These are phyloP conservation scores for Onthophagus taurus DNA, from an alignment of 1,140 invertebrate genomes.

Conservation along the genomic window DNA sequence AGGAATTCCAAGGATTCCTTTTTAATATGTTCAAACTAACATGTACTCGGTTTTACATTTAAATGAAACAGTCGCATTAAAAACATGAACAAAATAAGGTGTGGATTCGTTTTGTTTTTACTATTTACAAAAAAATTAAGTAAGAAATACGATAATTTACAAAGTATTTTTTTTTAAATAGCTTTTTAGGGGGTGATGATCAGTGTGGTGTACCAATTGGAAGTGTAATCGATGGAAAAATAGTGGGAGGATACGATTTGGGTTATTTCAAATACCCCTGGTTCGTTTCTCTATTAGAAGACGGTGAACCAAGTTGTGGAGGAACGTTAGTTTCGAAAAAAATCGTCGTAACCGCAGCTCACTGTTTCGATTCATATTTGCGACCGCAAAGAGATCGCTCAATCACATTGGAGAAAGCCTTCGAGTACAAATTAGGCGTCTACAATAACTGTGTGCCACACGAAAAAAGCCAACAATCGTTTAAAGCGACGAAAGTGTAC, in stretches of 20 bases:
- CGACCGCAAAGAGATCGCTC: slow-evolving; percentile 5
- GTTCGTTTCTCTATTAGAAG: slow-evolving; percentile 27
- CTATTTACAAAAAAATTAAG: too few relatives aligned
- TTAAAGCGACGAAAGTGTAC: slow-evolving; percentile 22
- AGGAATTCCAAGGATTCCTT: too few relatives aligned
- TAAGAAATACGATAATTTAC: too few relatives aligned
- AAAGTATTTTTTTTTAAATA: too few relatives aligned
- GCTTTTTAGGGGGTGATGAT: too few relatives aligned
- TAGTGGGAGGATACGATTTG: slow-evolving; percentile 31
- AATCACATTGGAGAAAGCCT: slow-evolving; percentile 25
- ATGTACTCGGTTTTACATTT: too few relatives aligned
- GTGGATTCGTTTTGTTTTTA: too few relatives aligned
- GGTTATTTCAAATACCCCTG: slow-evolving; percentile 34
- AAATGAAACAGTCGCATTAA: too few relatives aligned
- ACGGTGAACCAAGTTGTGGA: slow-evolving; percentile 25
- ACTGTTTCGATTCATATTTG: slow-evolving; percentile 30
- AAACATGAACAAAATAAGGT: too few relatives aligned
- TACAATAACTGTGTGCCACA: slow-evolving; percentile 28
- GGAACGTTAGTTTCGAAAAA: slow-evolving; percentile 26
- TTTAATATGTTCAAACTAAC: too few relatives aligned
- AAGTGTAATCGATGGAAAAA: slow-evolving; percentile 6
- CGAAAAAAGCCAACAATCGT: slow-evolving; percentile 22
- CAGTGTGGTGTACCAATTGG: slow-evolving; percentile 3
- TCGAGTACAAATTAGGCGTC: slow-evolving; percentile 25
- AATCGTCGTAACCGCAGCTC: slow-evolving; percentile 29